These are phyloP conservation scores for Notolabrus celidotus DNA, from an alignment of 2,797 vertebrate species.

Conservation along the genomic window DNA sequence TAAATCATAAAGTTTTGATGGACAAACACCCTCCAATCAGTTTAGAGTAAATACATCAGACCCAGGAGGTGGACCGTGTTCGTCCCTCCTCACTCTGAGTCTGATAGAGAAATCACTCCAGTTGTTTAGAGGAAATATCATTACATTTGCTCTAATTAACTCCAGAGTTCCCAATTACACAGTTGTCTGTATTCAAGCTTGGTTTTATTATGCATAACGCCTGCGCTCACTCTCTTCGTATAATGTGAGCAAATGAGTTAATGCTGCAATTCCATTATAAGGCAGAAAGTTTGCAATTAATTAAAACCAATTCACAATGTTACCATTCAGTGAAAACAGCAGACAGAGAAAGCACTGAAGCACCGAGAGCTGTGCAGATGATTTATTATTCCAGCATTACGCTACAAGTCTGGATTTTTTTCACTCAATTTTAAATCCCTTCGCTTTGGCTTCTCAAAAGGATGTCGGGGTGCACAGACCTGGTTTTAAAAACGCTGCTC, in stretches of 20 bases:
- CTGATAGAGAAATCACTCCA: neutral
- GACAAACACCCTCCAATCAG: no score
- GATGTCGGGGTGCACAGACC: slow-evolving; percentile 19
- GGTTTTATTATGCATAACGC: slow-evolving; percentile 2
- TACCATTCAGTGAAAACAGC: slow-evolving; percentile 24
- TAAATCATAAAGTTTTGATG: no score
- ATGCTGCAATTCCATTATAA: slow-evolving; percentile 2
- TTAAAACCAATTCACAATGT: slow-evolving; percentile 21
- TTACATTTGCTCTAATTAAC: neutral
- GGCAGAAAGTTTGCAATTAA: slow-evolving; percentile 6
- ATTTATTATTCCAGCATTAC: slow-evolving; percentile 15
- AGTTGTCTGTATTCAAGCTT: neutral
- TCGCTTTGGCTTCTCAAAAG: slow-evolving; percentile 7
- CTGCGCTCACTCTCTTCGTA: neutral
- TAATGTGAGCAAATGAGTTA: neutral
- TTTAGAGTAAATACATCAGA: no score
- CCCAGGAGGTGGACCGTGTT: no score
- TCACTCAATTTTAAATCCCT: neutral
- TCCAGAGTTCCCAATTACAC: neutral
- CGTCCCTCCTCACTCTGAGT: neutral
- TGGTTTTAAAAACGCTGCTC: neutral
- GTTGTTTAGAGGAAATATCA: neutral
- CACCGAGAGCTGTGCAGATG: slow-evolving; percentile 2
- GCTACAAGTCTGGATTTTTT: slow-evolving; percentile 2
- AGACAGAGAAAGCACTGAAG: neutral